Base-by-base conservation (phyloP, 2,888 invertebrate genomes). In the Chouioia cunea region DNA sequence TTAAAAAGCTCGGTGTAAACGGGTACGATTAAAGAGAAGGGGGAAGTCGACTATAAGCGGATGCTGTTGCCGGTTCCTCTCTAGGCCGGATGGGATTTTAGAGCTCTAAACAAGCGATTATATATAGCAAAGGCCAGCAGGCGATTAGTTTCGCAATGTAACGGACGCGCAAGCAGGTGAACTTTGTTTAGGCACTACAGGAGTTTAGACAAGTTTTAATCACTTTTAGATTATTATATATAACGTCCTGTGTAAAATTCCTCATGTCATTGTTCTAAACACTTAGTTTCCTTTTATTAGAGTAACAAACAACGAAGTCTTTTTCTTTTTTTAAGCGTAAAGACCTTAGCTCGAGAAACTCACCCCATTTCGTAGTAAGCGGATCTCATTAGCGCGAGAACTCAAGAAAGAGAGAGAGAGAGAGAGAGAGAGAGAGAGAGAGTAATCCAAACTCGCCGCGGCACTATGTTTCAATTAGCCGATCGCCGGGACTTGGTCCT, bases 1-100 rank as follows among this genome's bases (percentile, higher is more conserved):
- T 83, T 82, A 84, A 84, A 84, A 84, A 83, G 82, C 81, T 82
- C 80, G 81, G 80, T 79, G 79, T 80, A 46, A 46, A 47, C 27
- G 2, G 27, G 27, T 2, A 27, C n/a, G n/a, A n/a, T n/a, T n/a
- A 27, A 6, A 4, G 27, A 6, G 27, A 27, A 27, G 27, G 27
- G 27, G 2, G 6, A 27, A 27, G 3, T 27, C 27, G 27, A 27
- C 27, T 2, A 27, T 27, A 27, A 27, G 27, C 27, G 27, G 27
- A 27, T 27, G 27, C 6, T 27, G 27, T 27, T 27, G 27, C 27
- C 6, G 6, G 27, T 6, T 27, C 2, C 27, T 62, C 65, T 60
- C 16, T 59, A 73, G 62, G 74, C 50, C 48, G 63, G 64, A 64
- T 67, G 63, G 27, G 53, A 71, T 67, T 71, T 71, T 67, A 71